These are phyloP conservation scores for Asobara japonica DNA, from an alignment of 1,140 invertebrate species.

Conservation along the genomic window DNA sequence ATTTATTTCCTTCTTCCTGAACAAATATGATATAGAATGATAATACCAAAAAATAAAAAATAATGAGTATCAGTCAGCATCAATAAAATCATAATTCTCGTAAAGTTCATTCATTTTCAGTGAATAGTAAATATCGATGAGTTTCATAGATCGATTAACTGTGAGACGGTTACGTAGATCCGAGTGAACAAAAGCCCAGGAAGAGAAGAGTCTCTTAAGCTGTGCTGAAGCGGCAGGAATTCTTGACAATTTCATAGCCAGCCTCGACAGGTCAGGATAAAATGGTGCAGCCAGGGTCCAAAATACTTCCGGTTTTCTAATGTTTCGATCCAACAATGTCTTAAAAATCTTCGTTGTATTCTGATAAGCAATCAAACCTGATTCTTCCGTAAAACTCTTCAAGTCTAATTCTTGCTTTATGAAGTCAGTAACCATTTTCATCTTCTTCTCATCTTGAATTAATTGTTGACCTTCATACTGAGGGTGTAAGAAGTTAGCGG, in stretches of 20 bases:
- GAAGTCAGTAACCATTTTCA: too few species aligned
- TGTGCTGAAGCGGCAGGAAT: conserved; percentile 22
- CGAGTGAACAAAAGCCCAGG: conserved; percentile 18
- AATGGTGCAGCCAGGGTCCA: background rate
- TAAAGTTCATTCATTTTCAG: background rate
- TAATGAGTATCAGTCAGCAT: background rate
- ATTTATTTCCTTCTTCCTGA: too few species aligned
- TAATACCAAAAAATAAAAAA: too few species aligned
- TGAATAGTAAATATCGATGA: conserved; percentile 12
- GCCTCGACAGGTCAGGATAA: background rate
- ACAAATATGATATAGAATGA: too few species aligned
- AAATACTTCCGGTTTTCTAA: background rate
- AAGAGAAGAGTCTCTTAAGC: conserved; percentile 17
- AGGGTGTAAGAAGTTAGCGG: conserved; percentile 28
- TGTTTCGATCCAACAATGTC: background rate
- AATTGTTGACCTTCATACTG: background rate
- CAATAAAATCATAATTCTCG: background rate
- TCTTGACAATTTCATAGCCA: background rate
- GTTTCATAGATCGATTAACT: conserved; percentile 5
- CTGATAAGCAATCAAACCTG: background rate
- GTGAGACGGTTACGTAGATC: background rate
- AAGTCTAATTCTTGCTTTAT: too few species aligned
- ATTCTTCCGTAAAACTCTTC: too few species aligned
- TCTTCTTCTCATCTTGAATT: background rate
- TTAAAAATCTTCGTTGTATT: background rate